Base-by-base conservation (phyloP, 2,888 invertebrate species). In the Orgyia antiqua region DNA sequence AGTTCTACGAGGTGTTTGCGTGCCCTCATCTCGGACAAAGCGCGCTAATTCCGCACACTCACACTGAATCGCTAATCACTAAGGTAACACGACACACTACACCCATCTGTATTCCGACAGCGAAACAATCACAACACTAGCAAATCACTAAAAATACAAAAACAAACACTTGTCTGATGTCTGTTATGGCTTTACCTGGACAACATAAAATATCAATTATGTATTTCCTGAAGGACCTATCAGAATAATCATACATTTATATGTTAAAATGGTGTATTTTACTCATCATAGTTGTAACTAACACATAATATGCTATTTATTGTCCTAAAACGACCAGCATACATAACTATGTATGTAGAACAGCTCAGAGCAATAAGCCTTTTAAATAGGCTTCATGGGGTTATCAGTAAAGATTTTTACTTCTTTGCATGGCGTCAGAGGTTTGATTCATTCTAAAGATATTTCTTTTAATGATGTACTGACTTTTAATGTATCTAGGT, bases 91-190 rank as follows among this genome's bases (percentile, higher is more conserved):
- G 46, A 39, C 45, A 50, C 45, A 6, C 6, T 4, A 15, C 15
- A 15, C n/a, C 56, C 53, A 83, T 83, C 82, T 77, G 80, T 82
- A 83, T 83, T 74, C 83, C 52, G 57, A 39, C 43, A 46, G 59
- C 72, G 64, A 47, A 33, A 49, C 48, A 48, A 24, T 35, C 58
- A 52, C 58, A 53, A 54, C 58, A 63, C 62, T 67, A 70, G 66
- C 68, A 74, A 76, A 79, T 70, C 77, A 79, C 80, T 83, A 82
- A 83, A 84, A 82, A 83, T 83, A 82, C 66, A 58, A 71, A 60
- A 49, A 60, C 82, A 74, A 79, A 75, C 77, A 67, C 39, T 53
- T n/a, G n/a, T n/a, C n/a, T 68, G 78, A 82, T 70, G 80, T 79
- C 54, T 76, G 53, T 55, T 54, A 67, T 68, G 61, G 55, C 71